Conservation (phyloP, 2,888 invertebrate species). For the Chaetogeoica ovagalla region DNA sequence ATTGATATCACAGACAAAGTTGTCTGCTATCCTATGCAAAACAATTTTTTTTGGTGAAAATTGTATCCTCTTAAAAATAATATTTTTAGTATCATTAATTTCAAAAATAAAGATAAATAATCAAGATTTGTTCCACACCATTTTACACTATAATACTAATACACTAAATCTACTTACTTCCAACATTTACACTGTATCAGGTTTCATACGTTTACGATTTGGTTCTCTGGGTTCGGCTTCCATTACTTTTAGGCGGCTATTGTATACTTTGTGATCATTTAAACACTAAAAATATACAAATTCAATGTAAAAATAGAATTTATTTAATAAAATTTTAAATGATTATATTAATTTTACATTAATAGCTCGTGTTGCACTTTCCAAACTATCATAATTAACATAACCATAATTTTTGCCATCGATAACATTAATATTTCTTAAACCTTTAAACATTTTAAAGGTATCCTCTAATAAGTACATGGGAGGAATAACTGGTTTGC, state of each 20-base stretch:
- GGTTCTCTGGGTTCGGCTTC: constrained; percentile 70
- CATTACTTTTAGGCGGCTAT: constrained; percentile 83
- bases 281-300: constrained; percentile 61
- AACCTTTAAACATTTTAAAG: constrained; percentile 86
- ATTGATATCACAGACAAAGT: too few relatives aligned
- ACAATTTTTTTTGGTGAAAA: too few relatives aligned
- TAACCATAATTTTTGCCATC: constrained; percentile 90
- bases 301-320: neutral
- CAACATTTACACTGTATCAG: constrained; percentile 27
- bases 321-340: neutral
- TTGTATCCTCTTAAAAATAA: too few relatives aligned
- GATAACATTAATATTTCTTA: constrained; percentile 87
- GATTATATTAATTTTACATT: constrained; percentile 61
- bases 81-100: neutral
- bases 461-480: constrained; percentile 79
- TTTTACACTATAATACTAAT: neutral
- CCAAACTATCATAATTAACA: constrained; percentile 78
- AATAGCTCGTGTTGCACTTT: constrained; percentile 77
- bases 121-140: neutral
- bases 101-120: neutral
- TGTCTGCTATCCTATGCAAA: too few relatives aligned
- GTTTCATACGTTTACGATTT: constrained; percentile 53
- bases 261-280: constrained; percentile 86
- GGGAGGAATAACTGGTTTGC: constrained; percentile 71
- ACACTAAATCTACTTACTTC: constrained; percentile 26